Evolutionary conservation across 2,888 invertebrate genomes (phyloP), one percentile per base, ranked within the genome.

Genomic region (Loripinus fragilis): DNA sequence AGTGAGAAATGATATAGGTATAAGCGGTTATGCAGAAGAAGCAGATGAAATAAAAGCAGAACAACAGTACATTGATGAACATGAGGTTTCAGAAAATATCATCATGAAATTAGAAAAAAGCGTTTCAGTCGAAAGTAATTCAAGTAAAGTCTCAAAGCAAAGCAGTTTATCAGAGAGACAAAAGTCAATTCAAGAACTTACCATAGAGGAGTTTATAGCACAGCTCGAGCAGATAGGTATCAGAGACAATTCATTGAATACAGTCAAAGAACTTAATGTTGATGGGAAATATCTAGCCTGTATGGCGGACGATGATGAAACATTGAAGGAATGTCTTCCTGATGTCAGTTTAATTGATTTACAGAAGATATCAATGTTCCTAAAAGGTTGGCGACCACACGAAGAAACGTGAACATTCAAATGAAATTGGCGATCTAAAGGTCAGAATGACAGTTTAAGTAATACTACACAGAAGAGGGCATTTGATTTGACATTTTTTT

Each of bases 351-450:
- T 86, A 38, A 81, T 89, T 10, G 89, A 88, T 35, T 77, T 83
- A 42, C 86, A 85, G 66, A 88, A 87, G 73, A 87, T 89, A 15
- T 81, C 83, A n/a, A 85, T 89, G 85, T 88, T 87, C 66, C 74
- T 88, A 41, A 76, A 82, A 64, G 86, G 87, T 10, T 87, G 87
- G 83, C 79, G 86, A 76, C 85, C 85, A 25, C 66, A 75, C 5
- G 55, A 52, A 30, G 74, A 76, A 33, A 42, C 25, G 20, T 42
- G 33, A n/a, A n/a, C n/a, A n/a, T n/a, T n/a, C n/a, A n/a, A n/a
- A n/a, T n/a, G n/a, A n/a, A n/a, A n/a, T n/a, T n/a, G n/a, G n/a
- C n/a, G n/a, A n/a, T n/a, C n/a, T n/a, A n/a, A n/a, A n/a, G n/a
- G n/a, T n/a, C n/a, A n/a, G n/a, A n/a, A n/a, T n/a, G n/a, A n/a